Evolutionary conservation across 2,797 vertebrate species (phyloP), one percentile per base, ranked within the genome.

Genomic region (Parotocinclus haroldoi): DNA sequence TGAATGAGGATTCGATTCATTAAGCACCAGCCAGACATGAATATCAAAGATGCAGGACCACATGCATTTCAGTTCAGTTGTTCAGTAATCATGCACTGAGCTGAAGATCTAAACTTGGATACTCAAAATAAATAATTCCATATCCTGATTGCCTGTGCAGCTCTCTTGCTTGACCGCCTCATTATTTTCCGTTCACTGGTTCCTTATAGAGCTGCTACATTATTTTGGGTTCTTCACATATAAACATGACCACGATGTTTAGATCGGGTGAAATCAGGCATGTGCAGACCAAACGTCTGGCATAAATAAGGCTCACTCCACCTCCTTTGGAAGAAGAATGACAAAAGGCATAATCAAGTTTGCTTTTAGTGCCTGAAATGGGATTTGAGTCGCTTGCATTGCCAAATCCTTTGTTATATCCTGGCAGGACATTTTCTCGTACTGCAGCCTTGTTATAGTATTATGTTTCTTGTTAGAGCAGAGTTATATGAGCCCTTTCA

Each of bases 191-290:
- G 42, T 17, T 27, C 27, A 27, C 27, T 27, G 27, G 2, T 5
- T 27, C 27, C 27, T 27, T 2, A 27, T 27, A 5, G 27, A 27
- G 5, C 27, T 27, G 27, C n/a, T 27, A 5, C 70, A 79, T 83
- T 78, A 85, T 84, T 83, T 71, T 81, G 70, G 61, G 50, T 50
- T 62, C 13, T 9, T 1, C 40, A 3, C 8, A 42, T 11, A 8
- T 42, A 42, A 42, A 42, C 40, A 42, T 42, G 40, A 42, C 40
- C 8, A 8, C 4, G 40, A 42, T 42, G 40, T 71, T 71, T 59
- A 36, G 39, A 58, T 56, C 71, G 50, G 45, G 63, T 48, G 62
- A 65, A 71, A 65, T 65, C 69, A 53, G 42, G 10, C 50, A 7
- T 60, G 49, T 49, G 1, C 48, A 9, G 10, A 52, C 36, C 10